Base-by-base conservation (phyloP, 2,113 vertebrate genomes). In the Gasterosteus aculeatus region DNA sequence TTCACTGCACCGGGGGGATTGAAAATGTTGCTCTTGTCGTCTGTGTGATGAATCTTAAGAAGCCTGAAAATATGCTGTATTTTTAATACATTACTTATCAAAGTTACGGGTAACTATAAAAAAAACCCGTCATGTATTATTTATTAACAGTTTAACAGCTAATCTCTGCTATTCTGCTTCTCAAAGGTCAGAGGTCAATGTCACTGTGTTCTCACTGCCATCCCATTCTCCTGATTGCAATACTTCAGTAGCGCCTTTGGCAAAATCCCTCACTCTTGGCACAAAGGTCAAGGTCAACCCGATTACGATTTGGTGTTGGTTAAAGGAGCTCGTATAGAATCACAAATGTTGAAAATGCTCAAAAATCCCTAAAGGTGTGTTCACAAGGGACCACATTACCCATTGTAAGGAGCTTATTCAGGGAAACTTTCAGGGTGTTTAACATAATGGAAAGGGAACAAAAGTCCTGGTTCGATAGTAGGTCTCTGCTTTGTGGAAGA, bases 401-500 rank as follows among this genome's bases (percentile, higher is more conserved):
- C 15, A 41, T 31, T 19, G 39, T 46, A 9, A 31, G 33, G 10
- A 39, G 16, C 4, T 11, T 47, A 51, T 26, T 31, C 8, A 59
- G 11, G 49, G 56, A 71, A 19, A 14, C 15, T 53, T 80, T 18
- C 31, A 18, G 38, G 68, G 39, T 22, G 33, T 75, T 64, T 61
- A 65, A 44, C 15, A 35, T 9, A 19, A 61, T 72, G 47, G 31
- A 75, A 71, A 69, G 9, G 11, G 39, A 80, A 60, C 56, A 80
- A 63, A 74, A 54, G 39, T 67, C 31, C 26, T 57, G 8, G 16
- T 69, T 29, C 33, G 22, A 56, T 69, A 39, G 65, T 39, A 22
- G n/a, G 26, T n/a, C 41, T 70, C 49, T 70, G 72, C 71, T 86
- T 72, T 81, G 51, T 63, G 38, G 26, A 51, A 74, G 42, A 58